Conservation (phyloP, 2,797 vertebrate genomes). For the Lemur catta region DNA sequence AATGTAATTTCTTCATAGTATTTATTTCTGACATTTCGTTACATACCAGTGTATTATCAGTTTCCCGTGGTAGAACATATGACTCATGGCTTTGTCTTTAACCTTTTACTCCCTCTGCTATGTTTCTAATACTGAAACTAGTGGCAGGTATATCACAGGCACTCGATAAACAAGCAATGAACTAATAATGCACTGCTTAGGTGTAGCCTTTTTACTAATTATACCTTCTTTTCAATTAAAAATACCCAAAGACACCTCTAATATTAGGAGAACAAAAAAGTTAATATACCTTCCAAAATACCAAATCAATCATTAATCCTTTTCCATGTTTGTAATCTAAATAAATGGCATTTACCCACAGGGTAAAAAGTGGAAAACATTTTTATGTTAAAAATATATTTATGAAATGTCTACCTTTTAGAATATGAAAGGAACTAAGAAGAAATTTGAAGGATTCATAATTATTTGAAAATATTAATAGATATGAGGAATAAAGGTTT, state of each 20-base stretch:
- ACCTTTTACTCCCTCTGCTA: not conserved
- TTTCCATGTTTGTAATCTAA: not conserved
- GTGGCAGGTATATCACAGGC: not conserved
- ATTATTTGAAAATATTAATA: not conserved
- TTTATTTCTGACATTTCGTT: not conserved
- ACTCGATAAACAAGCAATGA: not conserved
- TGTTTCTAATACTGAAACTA: not conserved
- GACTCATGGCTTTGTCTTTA: not conserved
- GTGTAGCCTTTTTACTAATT: not conserved
- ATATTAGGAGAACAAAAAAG: not conserved
- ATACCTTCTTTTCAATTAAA: constrained; percentile 5
- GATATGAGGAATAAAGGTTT: not conserved
- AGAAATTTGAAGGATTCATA: not conserved
- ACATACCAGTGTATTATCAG: not conserved
- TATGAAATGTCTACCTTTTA: not conserved
- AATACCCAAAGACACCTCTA: not conserved
- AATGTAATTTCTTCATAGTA: not conserved
- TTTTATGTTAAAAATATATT: not conserved
- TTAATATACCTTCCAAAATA: not conserved
- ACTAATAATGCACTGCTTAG: not conserved
- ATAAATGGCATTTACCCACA: not conserved
- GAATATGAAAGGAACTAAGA: not conserved
- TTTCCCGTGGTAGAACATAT: not conserved
- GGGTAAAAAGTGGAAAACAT: not conserved
- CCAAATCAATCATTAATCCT: not conserved